phyloP scores from a whole-genome alignment of 2,888 invertebrate genomes.

The Cosmia pyralina region DNA sequence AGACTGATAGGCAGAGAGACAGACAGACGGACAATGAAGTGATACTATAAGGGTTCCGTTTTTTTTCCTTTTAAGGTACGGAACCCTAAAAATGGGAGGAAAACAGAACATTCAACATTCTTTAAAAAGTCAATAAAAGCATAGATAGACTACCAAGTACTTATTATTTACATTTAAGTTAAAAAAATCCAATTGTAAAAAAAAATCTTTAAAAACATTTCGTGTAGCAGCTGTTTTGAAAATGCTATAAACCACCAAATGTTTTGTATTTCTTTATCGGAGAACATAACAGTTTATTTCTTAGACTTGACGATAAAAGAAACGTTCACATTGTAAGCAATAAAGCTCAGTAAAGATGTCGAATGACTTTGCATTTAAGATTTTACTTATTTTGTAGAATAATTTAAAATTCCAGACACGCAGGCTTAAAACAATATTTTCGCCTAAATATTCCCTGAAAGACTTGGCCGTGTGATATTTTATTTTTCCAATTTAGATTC shows the following conservation, averaged over 20 bases:
- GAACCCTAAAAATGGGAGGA: too few species aligned
- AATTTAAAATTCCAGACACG: slow-evolving; percentile 4
- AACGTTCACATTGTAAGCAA: slow-evolving; percentile 22
- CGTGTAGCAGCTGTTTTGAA: slow-evolving; percentile 5
- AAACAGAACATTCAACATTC: too few species aligned
- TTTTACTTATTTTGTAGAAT: slow-evolving; percentile 16
- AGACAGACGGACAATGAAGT: too few species aligned
- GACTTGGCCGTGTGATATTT: background rate
- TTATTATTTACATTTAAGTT: background rate
- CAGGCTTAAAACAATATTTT: background rate
- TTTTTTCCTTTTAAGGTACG: too few species aligned
- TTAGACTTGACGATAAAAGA: slow-evolving; percentile 34
- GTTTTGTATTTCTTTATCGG: slow-evolving; percentile 38
- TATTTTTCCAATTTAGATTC: background rate
- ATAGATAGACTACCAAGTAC: background rate
- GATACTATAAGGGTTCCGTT: too few species aligned
- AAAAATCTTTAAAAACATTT: slow-evolving; percentile 3
- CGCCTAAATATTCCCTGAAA: background rate
- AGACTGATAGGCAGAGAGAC: too few species aligned
- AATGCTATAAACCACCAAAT: slow-evolving; percentile 31
- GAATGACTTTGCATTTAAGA: slow-evolving; percentile 20
- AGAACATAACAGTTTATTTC: slow-evolving; percentile 44
- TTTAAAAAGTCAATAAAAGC: background rate
- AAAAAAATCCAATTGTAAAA: background rate
- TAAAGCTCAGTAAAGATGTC: slow-evolving; percentile 26